Evolutionary conservation across 2,113 vertebrate species (phyloP).

Genomic region (mouse (Mus musculus)): GRCm39 chr2:164342501-164343000

Average conservation of each 20-base stretch:
- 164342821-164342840: not conserved
- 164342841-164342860: not conserved
- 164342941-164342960: not conserved
- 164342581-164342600: not conserved
- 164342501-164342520: not conserved
- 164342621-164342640: not conserved
- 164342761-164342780: not conserved
- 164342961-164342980: not conserved
- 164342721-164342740: not conserved
- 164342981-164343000: constrained; percentile 76
- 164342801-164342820: not conserved
- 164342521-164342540: not conserved
- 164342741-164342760: not conserved
- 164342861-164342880: not conserved
- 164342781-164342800: not conserved
- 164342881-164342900: not conserved
- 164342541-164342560: not conserved
- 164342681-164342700: constrained; percentile 34
- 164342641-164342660: not conserved
- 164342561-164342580: not conserved
- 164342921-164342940: not conserved
- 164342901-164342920: no score
- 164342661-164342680: not conserved
- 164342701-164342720: constrained; percentile 22
- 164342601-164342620: not conserved